Evolutionary conservation across 37 sponge, comb jelly and placozoan species (phyloP).

Genomic region (Mnemiopsis leidyi): DNA sequence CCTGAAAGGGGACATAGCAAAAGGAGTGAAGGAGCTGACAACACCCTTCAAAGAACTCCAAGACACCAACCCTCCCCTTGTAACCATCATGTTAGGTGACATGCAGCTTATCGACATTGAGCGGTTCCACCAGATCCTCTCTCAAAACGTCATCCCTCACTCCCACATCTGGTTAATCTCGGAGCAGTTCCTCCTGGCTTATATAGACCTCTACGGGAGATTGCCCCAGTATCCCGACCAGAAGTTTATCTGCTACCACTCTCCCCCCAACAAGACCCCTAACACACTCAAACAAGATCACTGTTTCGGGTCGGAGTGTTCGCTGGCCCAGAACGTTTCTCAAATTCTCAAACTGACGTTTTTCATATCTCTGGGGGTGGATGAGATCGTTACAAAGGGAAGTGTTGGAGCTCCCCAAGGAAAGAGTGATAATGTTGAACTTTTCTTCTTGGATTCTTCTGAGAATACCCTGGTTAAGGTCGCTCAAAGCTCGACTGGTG

Average conservation of each 20-base stretch:
- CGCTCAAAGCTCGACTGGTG: too few species aligned
- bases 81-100: neutral
- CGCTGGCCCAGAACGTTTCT: neutral
- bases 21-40: neutral
- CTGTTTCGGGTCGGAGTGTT: too few species aligned
- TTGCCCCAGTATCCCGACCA: neutral
- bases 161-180: conserved; percentile 28
- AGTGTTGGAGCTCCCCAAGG: neutral
- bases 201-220: neutral
- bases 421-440: neutral
- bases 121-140: neutral
- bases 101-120: neutral
- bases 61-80: neutral
- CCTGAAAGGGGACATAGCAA: neutral
- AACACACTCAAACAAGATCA: too few species aligned
- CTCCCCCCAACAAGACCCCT: neutral
- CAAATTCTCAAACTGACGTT: neutral
- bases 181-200: conserved; percentile 48
- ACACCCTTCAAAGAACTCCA: neutral
- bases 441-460: neutral
- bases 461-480: neutral
- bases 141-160: neutral
- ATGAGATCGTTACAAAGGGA: neutral
- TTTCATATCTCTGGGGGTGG: neutral
- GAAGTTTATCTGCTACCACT: conserved; percentile 47